Base-by-base conservation (phyloP, 1,140 invertebrate genomes). In the Drosophila sproati region DNA sequence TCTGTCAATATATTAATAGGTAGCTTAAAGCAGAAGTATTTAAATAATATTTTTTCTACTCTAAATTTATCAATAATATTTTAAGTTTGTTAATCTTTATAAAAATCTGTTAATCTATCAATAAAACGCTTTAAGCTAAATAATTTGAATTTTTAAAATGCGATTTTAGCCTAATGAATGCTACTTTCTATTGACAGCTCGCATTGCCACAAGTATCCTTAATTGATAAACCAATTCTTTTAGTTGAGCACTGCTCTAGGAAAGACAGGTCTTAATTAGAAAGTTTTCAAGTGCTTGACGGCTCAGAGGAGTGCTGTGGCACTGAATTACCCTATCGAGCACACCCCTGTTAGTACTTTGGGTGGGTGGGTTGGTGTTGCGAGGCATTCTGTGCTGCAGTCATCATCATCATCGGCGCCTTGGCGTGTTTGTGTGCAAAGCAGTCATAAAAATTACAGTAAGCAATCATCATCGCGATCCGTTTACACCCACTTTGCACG, bases 381-480 rank as follows among this genome's bases (percentile, higher is more conserved):
- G 29, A 32, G 47, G 28, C 39, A 7, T 45, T 41, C 5, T 43
- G 55, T 20, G 7, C 56, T 86, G 83, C 83, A 87, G 76, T 88
- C 56, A 59, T 59, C 54, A 41, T 86, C 82, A 86, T 87, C 82
- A 80, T 73, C 54, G 59, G 52, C 73, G 83, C 80, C 83, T 88
- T 85, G 80, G 86, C 85, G 80, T 85, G 86, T 78, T 88, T 88
- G 85, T 88, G 85, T 88, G 85, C 85, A 85, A 88, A 89, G 78
- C 85, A 88, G 85, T 88, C 85, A 89, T 88, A 88, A 88, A 88
- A 88, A 88, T 89, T 89, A 88, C 85, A 89, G 85, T 89, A 88
- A 88, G 81, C 85, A 88, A 88, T 88, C 85, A 89, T 88, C 83
- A 88, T 89, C 80, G 83, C 80, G 85, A 88, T 89, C 85, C 85